A percentile compares a stretch with the other conserved stretches of the same genome.
phyloP scores from a whole-genome alignment of 2,797 vertebrate genomes.

The Gymnothorax javanicus region DNA sequence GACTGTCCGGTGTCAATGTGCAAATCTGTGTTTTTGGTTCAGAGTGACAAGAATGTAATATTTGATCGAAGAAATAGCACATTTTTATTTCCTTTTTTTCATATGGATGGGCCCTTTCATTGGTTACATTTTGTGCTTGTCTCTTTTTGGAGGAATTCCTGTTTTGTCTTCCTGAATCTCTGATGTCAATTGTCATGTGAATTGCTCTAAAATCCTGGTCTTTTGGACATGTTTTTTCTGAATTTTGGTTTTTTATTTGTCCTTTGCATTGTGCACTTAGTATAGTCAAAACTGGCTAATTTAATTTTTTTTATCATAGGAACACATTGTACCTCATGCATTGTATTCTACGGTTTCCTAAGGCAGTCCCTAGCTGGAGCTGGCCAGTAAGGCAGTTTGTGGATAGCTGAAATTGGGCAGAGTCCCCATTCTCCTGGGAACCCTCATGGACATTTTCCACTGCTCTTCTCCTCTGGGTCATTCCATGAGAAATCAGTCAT shows the following conservation, averaged over 20 bases:
- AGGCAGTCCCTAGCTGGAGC: too few species aligned
- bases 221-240: background rate
- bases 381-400: too few species aligned
- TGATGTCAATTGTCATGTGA: background rate
- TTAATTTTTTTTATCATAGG: background rate
- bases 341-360: too few species aligned
- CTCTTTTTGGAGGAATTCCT: background rate
- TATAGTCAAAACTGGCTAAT: background rate
- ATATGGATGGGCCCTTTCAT: background rate
- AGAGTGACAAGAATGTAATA: background rate
- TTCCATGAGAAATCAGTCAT: too few species aligned
- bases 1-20: background rate
- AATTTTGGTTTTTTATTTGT: background rate
- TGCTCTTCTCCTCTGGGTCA: too few species aligned
- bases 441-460: too few species aligned
- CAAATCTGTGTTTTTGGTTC: conserved; percentile 15
- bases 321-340: too few species aligned
- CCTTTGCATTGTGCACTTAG: background rate
- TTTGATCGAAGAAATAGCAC: background rate
- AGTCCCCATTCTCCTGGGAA: too few species aligned
- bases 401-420: too few species aligned
- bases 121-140: background rate
- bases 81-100: background rate
- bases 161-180: background rate
- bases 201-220: background rate